These are phyloP conservation scores for Lucinisca nassula DNA, from an alignment of 2,888 invertebrate species.

Conservation along the genomic window DNA sequence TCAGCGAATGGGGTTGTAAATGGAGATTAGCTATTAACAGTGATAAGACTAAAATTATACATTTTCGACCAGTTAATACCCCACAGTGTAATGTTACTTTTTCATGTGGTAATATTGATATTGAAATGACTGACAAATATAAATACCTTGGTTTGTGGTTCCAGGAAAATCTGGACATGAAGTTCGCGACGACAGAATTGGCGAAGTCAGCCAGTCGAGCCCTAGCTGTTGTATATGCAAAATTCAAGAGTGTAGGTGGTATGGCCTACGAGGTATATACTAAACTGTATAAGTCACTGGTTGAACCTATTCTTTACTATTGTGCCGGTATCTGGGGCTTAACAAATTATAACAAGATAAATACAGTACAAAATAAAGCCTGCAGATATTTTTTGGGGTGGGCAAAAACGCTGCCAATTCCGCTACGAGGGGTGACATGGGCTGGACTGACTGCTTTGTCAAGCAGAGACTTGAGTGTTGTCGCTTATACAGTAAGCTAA, in stretches of 20 bases:
- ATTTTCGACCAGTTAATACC: background rate
- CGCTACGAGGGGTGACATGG: background rate
- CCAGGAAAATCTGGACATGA: conserved; percentile 6
- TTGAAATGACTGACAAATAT: background rate
- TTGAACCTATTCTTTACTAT: background rate
- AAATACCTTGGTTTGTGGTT: conserved; percentile 22
- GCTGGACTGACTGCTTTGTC: conserved; percentile 9
- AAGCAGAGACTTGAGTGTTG: conserved; percentile 10
- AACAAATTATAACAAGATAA: conserved; percentile 4
- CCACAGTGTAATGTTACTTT: background rate
- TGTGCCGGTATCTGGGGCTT: conserved; percentile 9
- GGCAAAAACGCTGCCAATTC: conserved; percentile 9
- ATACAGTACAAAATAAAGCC: conserved; percentile 12
- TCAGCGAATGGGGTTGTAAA: background rate
- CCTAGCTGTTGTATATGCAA: background rate
- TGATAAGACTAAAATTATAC: background rate
- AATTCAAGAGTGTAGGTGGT: background rate
- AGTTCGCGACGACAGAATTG: conserved; percentile 5
- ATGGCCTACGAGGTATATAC: conserved; percentile 3
- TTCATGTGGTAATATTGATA: background rate
- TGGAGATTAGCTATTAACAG: background rate
- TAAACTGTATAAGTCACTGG: background rate
- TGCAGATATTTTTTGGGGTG: background rate
- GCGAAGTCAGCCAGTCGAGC: conserved; percentile 21
- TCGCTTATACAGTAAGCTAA: conserved; percentile 2